Evolutionary conservation across 2,113 vertebrate genomes (phyloP).

Genomic region (Melospiza georgiana): DNA sequence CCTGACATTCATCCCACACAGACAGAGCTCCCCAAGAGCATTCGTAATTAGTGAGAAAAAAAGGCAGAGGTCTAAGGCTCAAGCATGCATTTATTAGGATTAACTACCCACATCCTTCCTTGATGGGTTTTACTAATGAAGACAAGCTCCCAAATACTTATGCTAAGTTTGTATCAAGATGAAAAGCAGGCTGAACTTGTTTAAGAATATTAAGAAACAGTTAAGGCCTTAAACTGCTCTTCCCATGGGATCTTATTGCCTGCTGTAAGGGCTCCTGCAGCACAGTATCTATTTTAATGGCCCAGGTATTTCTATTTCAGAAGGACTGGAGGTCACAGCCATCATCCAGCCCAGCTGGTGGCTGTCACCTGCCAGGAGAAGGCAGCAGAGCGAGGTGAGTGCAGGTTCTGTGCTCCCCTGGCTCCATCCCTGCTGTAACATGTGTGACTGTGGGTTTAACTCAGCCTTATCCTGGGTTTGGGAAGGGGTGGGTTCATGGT

Average conservation of each 20-base stretch:
- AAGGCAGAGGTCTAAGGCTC: neutral
- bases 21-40: neutral
- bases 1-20: neutral
- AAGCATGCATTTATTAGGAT: neutral
- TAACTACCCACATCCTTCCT: slow-evolving; percentile 46
- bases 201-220: slow-evolving; percentile 44
- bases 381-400: neutral
- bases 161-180: slow-evolving; percentile 21
- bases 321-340: neutral
- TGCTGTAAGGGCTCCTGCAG: neutral
- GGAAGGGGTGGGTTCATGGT: neutral
- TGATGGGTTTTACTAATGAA: slow-evolving; percentile 17
- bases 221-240: neutral
- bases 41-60: neutral
- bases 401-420: neutral
- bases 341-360: neutral
- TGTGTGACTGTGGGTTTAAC: fast-evolving
- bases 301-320: neutral
- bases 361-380: neutral
- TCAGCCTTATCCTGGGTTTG: neutral
- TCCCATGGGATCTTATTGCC: neutral
- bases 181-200: slow-evolving; percentile 44
- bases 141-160: slow-evolving; percentile 9
- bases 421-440: neutral
- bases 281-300: neutral